phyloP scores from a whole-genome alignment of 2,888 invertebrate species.

The Plagodis dolabraria region DNA sequence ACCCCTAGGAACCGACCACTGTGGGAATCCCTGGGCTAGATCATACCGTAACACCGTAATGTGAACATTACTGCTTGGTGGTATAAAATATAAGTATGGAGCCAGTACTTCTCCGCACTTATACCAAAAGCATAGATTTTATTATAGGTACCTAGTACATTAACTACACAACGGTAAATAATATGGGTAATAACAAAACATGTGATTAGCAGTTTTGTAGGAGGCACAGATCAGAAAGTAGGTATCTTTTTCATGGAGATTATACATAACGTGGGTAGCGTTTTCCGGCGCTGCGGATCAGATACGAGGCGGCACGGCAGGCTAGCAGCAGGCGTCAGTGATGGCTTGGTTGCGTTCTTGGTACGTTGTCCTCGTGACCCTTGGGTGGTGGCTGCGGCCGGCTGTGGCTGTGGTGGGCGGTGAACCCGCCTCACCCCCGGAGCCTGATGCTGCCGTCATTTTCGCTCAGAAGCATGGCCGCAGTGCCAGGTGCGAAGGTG shows the following conservation, averaged over 20 bases:
- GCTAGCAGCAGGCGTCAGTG: slow-evolving; percentile 50
- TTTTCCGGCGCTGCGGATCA: slow-evolving; percentile 39
- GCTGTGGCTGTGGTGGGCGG: slow-evolving; percentile 88
- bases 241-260: slow-evolving; percentile 10
- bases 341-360: slow-evolving; percentile 53
- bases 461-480: slow-evolving; percentile 86
- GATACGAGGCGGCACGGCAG: slow-evolving; percentile 5
- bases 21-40: no score
- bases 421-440: slow-evolving; percentile 86
- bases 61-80: no score
- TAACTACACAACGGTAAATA: neutral
- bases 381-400: slow-evolving; percentile 31
- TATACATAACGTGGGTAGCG: slow-evolving; percentile 26
- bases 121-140: no score
- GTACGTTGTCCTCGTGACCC: slow-evolving; percentile 32
- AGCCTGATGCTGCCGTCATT: slow-evolving; percentile 89
- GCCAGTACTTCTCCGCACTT: no score
- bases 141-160: neutral
- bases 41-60: no score
- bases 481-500: slow-evolving; percentile 87
- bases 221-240: neutral
- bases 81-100: no score
- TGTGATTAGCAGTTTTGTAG: no score
- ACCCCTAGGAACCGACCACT: no score
- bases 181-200: neutral